These are phyloP conservation scores for Synanthedon myopaeformis DNA, from an alignment of 2,888 invertebrate species.

Conservation along the genomic window DNA sequence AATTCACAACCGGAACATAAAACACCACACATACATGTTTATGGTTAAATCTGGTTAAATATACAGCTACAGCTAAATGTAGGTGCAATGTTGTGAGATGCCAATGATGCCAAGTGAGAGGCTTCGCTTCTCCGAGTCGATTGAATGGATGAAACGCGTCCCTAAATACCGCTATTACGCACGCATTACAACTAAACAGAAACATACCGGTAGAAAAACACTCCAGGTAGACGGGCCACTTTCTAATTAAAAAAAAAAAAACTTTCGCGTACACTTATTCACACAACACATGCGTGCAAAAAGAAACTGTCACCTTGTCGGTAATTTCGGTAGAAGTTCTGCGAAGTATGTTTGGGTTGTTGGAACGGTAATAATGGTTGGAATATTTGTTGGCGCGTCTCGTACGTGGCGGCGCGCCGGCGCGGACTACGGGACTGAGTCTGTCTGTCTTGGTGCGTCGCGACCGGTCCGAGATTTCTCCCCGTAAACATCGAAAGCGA, in stretches of 20 bases:
- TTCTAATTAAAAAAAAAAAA: slow-evolving; percentile 28
- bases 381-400: background rate
- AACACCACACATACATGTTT: background rate
- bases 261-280: background rate
- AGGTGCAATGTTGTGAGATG: slow-evolving; percentile 9
- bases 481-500: slow-evolving; percentile 67
- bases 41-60: background rate
- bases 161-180: slow-evolving; percentile 39
- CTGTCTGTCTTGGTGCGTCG: slow-evolving; percentile 17
- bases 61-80: background rate
- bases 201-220: slow-evolving; percentile 51
- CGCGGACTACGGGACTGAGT: slow-evolving; percentile 36
- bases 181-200: slow-evolving; percentile 20
- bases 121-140: slow-evolving; percentile 16
- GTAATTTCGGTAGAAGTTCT: slow-evolving; percentile 3
- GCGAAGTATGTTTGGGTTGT: slow-evolving; percentile 5
- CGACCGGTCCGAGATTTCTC: slow-evolving; percentile 65
- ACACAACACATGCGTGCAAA: slow-evolving; percentile 1
- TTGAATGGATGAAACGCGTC: slow-evolving; percentile 16
- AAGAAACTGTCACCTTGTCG: slow-evolving; percentile 1
- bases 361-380: background rate
- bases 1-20: background rate
- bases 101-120: slow-evolving; percentile 9
- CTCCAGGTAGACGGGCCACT: slow-evolving; percentile 36
- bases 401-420: slow-evolving; percentile 19